A percentile compares a stretch with the other conserved stretches of the same genome.
Conservation (phyloP, 2,888 invertebrate species). For the Adelphocoris suturalis region DNA sequence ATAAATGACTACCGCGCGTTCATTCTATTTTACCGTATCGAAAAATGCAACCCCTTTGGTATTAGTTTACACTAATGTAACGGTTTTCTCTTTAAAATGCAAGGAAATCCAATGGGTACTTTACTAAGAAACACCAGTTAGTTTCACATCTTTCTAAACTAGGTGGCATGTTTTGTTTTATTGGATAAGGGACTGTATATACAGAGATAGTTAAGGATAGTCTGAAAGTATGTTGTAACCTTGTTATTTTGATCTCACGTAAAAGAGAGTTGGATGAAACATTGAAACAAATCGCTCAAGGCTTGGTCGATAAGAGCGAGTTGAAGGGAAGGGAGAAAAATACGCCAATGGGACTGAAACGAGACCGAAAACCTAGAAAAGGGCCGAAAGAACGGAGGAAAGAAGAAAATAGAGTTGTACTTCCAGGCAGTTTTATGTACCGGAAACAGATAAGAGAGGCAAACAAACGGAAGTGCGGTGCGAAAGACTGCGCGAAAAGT, state of each 20-base stretch:
- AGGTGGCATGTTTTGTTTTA: no score
- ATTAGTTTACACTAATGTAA: no score
- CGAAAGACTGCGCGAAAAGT: conserved; percentile 61
- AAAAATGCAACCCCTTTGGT: no score
- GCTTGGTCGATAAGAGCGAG: conserved; percentile 23
- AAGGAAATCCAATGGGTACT: no score
- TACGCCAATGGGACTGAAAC: conserved; percentile 33
- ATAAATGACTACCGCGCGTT: no score
- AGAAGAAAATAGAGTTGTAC: conserved; percentile 58
- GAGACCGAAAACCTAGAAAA: conserved; percentile 38
- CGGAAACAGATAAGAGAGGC: conserved; percentile 71
- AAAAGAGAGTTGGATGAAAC: background rate
- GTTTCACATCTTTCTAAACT: no score
- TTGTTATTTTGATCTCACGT: background rate
- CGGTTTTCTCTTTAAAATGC: no score
- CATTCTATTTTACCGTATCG: no score
- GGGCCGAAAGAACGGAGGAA: conserved; percentile 18
- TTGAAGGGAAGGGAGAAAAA: background rate
- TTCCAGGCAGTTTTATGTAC: conserved; percentile 70
- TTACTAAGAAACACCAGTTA: no score
- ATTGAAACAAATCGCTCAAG: conserved; percentile 13
- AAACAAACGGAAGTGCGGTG: conserved; percentile 71
- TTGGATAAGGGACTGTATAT: no score
- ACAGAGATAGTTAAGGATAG: no score
- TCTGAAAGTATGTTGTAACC: no score